Evolutionary conservation across 2,113 vertebrate genomes (phyloP), one percentile per base, ranked within the genome.

Genomic region (Cyanoliseus patagonus): DNA sequence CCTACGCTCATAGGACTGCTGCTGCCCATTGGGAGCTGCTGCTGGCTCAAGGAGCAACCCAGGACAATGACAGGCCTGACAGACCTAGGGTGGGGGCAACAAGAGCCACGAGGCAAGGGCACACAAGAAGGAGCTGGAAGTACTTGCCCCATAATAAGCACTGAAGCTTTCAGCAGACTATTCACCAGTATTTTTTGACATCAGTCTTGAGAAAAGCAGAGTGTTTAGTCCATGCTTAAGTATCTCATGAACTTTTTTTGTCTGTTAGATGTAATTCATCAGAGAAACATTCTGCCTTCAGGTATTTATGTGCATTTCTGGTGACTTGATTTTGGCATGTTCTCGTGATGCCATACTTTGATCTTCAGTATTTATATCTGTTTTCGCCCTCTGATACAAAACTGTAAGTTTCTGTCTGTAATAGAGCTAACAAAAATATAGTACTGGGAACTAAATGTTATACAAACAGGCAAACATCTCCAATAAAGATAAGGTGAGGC

Each of bases 51-150:
- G 4, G 4, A 37, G 2, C 6, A 62, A 41, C 20, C n/a, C 61
- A 14, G 11, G 30, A 11, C 27, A 68, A 37, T 1, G 3, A 16
- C 13, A 24, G 57, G 12, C 25, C 27, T 82, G 35, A n/a, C 42
- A n/a, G 16, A 24, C 3, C 7, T 0, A 1, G 13, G 5, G 4
- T 18, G 16, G 18, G 18, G 16, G 23, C 27, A 46, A 6, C 3
- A 59, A 8, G 28, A 66, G 10, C 9, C 15, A 22, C 0, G 0
- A 15, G 6, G 3, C 0, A 0, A 4, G 8, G 17, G 27, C 1
- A 3, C 41, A 6, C 12, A 13, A 37, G 25, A 28, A 53, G 25
- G 15, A 59, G 8, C 14, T 5, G 0, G 18, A 13, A 37, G 55
- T 31, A 39, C 27, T 47, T 3, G 1, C 7, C 10, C 22, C 0